Base-by-base conservation (phyloP, 2,113 vertebrate genomes). In the Corythaixoides concolor region DNA sequence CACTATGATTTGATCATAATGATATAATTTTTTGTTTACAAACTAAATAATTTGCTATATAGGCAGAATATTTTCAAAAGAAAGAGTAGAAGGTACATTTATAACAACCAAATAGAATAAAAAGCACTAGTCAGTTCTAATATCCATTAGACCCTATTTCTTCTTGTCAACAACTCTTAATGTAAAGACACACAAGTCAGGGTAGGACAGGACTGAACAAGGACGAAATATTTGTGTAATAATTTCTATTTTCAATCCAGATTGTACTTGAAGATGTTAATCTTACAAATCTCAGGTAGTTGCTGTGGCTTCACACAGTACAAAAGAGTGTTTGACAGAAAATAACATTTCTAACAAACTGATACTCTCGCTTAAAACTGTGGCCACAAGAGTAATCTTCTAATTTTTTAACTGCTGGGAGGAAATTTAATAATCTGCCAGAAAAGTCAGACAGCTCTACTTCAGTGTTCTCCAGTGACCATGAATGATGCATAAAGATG, bases 11-110 rank as follows among this genome's bases (percentile, higher is more conserved):
- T 79, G 41, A 84, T 93, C 53, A 90, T 87, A 94, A 94, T 95
- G 35, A 93, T 90, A 88, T 43, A 84, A 32, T 9, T 88, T 32
- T 95, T 96, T 96, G 73, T 96, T 96, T 98, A 91, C 14, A 95
- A 89, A 89, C 15, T 27, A 87, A 66, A 88, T 96, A 82, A 96
- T 95, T 91, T 75, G 7, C 53, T 94, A 37, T 62, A 58, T 27
- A 82, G 43, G 74, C n/a, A 97, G 64, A 95, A 76, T 19, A 73
- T 89, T 86, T 97, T 89, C 85, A 96, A 95, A 88, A 27, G 47
- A 84, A 96, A 75, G 30, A 93, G 45, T n/a, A 96, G 55, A 90
- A 96, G 50, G 13, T 67, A 60, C 53, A 93, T 93, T 97, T 97
- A 73, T 82, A 73, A 17, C 47, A 88, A 49, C 26, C 22, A 92